Evolutionary conservation across 2,797 vertebrate genomes (phyloP).

Genomic region (Peromyscus attwateri): DNA sequence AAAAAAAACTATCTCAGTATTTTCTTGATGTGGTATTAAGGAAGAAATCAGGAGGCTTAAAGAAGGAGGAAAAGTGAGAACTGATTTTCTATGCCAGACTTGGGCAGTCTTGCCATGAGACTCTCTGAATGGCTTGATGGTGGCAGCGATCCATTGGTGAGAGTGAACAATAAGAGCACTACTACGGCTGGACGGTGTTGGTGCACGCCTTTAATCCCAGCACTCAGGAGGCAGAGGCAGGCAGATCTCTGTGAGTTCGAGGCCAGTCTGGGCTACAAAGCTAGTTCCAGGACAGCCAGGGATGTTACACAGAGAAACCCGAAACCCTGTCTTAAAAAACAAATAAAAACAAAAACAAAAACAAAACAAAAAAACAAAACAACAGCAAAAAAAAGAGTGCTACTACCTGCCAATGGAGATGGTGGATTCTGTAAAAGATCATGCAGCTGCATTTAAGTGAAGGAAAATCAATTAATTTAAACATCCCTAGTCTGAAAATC

Average conservation of each 20-base stretch:
- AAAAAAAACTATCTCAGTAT: background rate
- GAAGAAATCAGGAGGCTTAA: background rate
- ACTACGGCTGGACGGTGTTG: too few relatives aligned
- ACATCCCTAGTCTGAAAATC: background rate
- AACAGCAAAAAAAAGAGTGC: too few relatives aligned
- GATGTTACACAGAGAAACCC: too few relatives aligned
- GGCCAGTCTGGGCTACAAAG: too few relatives aligned
- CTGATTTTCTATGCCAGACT: background rate
- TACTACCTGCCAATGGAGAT: background rate
- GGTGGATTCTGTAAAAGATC: background rate
- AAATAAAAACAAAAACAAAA: too few relatives aligned
- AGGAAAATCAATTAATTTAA: background rate
- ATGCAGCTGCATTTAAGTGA: background rate
- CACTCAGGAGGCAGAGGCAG: too few relatives aligned
- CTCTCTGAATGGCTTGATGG: background rate
- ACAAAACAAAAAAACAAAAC: too few relatives aligned
- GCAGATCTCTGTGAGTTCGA: too few relatives aligned
- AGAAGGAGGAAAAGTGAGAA: background rate
- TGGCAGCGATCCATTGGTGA: background rate
- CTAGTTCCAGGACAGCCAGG: too few relatives aligned
- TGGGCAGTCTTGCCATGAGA: background rate
- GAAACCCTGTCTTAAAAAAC: too few relatives aligned
- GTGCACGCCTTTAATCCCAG: too few relatives aligned
- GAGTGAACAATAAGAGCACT: background rate
- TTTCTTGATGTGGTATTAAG: background rate